Conservation (phyloP, 1,140 invertebrate genomes). For the Caenorhabditis latens region DNA sequence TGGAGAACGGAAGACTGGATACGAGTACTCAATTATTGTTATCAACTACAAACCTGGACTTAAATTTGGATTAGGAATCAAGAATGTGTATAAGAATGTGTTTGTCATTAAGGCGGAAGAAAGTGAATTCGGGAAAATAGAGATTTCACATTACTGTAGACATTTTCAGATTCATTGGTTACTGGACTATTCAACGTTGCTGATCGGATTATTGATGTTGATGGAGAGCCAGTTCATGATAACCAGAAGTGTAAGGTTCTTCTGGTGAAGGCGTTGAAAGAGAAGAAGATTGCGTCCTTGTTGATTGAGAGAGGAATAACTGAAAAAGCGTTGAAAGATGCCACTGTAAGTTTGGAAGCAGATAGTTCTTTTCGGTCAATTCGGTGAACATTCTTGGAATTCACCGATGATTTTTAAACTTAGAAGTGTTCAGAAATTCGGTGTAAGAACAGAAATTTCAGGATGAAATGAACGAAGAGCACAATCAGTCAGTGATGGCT, state of each 20-base stretch:
- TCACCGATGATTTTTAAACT: too few species aligned
- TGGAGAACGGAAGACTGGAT: conserved; percentile 1
- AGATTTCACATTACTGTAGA: not conserved
- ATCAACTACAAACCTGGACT: conserved; percentile 32
- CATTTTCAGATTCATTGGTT: conserved; percentile 3
- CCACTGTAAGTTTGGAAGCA: not conserved
- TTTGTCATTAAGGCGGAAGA: conserved; percentile 32
- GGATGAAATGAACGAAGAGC: conserved; percentile 35
- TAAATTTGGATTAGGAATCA: conserved; percentile 39
- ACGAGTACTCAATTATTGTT: conserved; percentile 9
- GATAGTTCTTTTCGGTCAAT: too few species aligned
- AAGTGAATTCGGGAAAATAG: not conserved
- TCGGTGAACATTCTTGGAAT: too few species aligned
- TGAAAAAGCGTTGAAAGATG: conserved; percentile 26
- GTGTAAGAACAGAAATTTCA: not conserved
- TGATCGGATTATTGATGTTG: conserved; percentile 45
- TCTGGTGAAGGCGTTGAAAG: conserved; percentile 36
- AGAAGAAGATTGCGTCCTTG: conserved; percentile 1
- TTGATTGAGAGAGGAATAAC: conserved; percentile 47
- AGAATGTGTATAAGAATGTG: conserved; percentile 10
- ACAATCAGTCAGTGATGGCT: conserved; percentile 7
- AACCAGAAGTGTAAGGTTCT: conserved; percentile 37
- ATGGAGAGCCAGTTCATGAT: not conserved
- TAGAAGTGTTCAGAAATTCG: too few species aligned
- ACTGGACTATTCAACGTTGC: conserved; percentile 26